Evolutionary conservation across 2,113 vertebrate species (phyloP), one percentile per base, ranked within the genome.

Genomic region (Cynocephalus volans): DNA sequence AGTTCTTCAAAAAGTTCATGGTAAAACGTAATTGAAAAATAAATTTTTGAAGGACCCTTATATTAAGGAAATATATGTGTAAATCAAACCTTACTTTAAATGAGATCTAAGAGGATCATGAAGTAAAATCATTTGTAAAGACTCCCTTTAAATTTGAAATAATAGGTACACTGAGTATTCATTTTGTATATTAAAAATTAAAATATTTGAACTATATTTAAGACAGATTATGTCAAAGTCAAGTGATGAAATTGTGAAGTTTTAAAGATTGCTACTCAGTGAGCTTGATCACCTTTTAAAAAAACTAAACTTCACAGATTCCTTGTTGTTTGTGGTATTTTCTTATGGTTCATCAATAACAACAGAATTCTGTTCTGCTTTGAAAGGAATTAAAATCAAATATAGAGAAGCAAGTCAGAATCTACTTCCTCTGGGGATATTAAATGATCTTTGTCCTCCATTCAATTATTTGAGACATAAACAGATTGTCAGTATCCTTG

Each of bases 381-480:
- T 90, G n/a, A 70, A 97, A 95, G 69, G 21, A 45, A 88, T 92
- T 69, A 56, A 92, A 77, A 31, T 88, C 36, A 72, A 70, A 67
- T 54, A 85, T 50, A 77, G 75, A 97, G 91, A 90, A 95, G 72
- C 36, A 62, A 88, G 52, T 33, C 28, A 65, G 80, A 36, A 45
- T 19, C 52, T 82, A 45, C 41, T 65, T 84, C 17, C 33, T 64
- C 31, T 72, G 36, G 19, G 62, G 62, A 19, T 58, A 36, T 70
- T 56, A 76, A 96, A 52, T 88, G 18, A 80, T 77, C 58, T 73
- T 36, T 88, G 33, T 73, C 54, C 52, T 96, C 54, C 54, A 91
- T 77, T 92, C 36, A 77, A 2, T 90, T 94, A 82, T 65, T 75
- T 50, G 18, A 86, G 72, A 70, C 28, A 88, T 45, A 95, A 88